Evolutionary conservation across 2,888 invertebrate species (phyloP).

Genomic region (Tipula unca): DNA sequence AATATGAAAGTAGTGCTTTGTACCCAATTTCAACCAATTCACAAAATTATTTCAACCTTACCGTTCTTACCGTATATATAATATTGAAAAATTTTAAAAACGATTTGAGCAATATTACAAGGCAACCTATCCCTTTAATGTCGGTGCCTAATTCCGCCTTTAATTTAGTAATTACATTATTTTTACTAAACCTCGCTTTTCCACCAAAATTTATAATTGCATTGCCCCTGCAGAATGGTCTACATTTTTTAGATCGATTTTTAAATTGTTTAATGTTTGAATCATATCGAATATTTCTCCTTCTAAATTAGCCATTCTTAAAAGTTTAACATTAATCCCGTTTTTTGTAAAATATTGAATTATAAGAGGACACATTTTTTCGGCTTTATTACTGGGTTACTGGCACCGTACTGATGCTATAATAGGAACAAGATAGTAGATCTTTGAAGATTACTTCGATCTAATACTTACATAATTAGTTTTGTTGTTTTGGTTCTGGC

Average conservation of each 20-base stretch:
- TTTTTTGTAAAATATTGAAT: too few species aligned
- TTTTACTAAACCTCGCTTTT: too few species aligned
- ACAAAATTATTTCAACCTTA: neutral
- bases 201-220: too few species aligned
- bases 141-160: neutral
- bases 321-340: conserved; percentile 16
- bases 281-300: neutral
- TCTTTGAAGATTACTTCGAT: conserved; percentile 3
- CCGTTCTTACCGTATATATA: neutral
- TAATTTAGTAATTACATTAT: too few species aligned
- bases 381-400: conserved; percentile 10
- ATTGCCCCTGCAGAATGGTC: conserved; percentile 18
- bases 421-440: neutral
- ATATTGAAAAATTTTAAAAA: neutral
- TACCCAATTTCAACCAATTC: neutral
- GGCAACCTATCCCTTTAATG: neutral
- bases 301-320: neutral
- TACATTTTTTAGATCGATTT: too few species aligned
- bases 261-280: neutral
- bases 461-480: conserved; percentile 15
- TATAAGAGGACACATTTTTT: conserved; percentile 17
- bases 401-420: conserved; percentile 19
- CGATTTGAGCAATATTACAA: neutral
- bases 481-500: too few species aligned
- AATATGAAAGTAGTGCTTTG: too few species aligned